Evolutionary conservation across 2,888 invertebrate genomes (phyloP).

Genomic region (Agapetus fuscipes): DNA sequence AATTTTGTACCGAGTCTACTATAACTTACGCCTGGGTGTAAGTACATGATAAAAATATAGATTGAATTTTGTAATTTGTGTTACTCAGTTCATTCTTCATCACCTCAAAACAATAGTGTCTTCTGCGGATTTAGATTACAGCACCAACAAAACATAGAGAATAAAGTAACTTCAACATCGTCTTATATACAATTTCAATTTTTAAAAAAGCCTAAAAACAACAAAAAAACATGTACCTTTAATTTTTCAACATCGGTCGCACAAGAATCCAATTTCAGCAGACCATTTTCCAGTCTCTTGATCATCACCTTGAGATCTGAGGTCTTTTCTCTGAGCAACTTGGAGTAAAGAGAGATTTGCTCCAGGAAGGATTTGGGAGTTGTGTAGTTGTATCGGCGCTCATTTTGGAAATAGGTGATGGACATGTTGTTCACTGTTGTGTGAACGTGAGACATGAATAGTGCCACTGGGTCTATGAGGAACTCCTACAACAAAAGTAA

Average conservation of each 20-base stretch:
- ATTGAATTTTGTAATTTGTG: no score
- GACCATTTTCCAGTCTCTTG: constrained; percentile 71
- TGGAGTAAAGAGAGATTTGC: constrained; percentile 74
- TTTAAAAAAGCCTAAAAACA: no score
- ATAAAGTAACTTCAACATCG: not conserved
- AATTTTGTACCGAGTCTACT: no score
- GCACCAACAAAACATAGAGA: no score
- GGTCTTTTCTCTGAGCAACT: constrained; percentile 58
- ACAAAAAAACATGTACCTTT: constrained; percentile 47
- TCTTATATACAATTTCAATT: no score
- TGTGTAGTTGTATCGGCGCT: constrained; percentile 88
- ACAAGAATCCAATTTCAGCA: constrained; percentile 79
- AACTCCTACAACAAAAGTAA: constrained; percentile 37
- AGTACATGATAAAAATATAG: no score
- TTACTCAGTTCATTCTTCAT: no score
- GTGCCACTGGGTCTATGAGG: constrained; percentile 57
- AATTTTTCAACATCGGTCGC: constrained; percentile 78
- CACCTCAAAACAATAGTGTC: not conserved
- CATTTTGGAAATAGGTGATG: constrained; percentile 67
- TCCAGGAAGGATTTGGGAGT: constrained; percentile 95
- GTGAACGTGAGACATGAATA: constrained; percentile 89
- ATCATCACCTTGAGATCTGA: constrained; percentile 66
- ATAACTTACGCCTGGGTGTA: no score
- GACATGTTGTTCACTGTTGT: constrained; percentile 82
- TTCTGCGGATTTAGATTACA: not conserved